Evolutionary conservation across 2,797 vertebrate genomes (phyloP).

Genomic region (Sylvia borin): DNA sequence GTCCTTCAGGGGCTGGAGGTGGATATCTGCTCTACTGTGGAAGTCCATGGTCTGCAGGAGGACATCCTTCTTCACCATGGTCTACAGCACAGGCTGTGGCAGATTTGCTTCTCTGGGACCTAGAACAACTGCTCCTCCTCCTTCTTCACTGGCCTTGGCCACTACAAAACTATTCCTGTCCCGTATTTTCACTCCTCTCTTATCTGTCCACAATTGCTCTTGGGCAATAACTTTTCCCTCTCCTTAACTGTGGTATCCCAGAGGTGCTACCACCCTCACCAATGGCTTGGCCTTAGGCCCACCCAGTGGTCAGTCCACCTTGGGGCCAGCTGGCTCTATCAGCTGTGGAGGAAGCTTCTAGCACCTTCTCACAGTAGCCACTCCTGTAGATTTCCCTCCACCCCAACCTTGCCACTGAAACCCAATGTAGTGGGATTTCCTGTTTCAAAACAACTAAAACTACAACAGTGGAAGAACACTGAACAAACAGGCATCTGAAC

Average conservation of each 20-base stretch:
- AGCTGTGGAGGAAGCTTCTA: not conserved
- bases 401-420: not conserved
- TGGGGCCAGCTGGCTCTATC: not conserved
- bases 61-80: not conserved
- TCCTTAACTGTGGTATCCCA: not conserved
- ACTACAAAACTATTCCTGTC: not conserved
- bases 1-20: not conserved
- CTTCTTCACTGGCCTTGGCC: not conserved
- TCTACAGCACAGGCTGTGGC: not conserved
- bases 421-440: not conserved
- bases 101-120: not conserved
- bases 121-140: not conserved
- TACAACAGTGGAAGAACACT: not conserved
- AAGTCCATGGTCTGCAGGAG: rapidly evolving
- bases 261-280: not conserved
- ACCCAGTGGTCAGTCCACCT: not conserved
- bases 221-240: not conserved
- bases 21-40: not conserved
- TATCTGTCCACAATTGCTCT: not conserved
- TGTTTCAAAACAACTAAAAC: not conserved
- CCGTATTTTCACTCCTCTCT: not conserved
- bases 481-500: not conserved
- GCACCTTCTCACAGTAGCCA: not conserved
- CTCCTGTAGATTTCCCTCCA: not conserved
- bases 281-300: not conserved